Evolutionary conservation across 2,888 invertebrate species (phyloP).

Genomic region (Dorcus parallelipipedus): DNA sequence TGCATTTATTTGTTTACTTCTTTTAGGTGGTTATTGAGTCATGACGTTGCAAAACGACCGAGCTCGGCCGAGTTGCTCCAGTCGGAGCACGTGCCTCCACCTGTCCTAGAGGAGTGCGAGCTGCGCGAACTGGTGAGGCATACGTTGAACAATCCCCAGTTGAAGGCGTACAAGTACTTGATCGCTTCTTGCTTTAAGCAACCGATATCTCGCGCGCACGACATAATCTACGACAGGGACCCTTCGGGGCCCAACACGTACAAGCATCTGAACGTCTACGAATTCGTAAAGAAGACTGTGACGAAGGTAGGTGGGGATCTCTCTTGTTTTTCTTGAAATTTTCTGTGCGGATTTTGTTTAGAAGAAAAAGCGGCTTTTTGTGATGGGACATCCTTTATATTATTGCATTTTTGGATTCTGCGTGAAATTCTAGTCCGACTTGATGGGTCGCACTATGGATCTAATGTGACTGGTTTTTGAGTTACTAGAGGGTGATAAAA

Average conservation of each 20-base stretch:
- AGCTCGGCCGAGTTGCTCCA: conserved; percentile 80
- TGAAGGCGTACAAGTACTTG: conserved; percentile 72
- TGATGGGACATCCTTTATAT: too few relatives aligned
- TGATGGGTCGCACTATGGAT: too few relatives aligned
- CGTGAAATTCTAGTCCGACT: too few relatives aligned
- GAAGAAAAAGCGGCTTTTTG: too few relatives aligned
- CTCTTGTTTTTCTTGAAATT: too few relatives aligned
- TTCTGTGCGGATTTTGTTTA: too few relatives aligned
- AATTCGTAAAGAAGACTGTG: conserved; percentile 44
- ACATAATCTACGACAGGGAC: conserved; percentile 79
- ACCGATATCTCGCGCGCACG: conserved; percentile 54
- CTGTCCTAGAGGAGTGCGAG: conserved; percentile 81
- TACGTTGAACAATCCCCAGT: conserved; percentile 76
- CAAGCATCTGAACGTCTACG: conserved; percentile 47
- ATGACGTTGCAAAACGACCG: conserved; percentile 80
- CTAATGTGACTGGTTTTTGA: too few relatives aligned
- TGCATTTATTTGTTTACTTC: neutral
- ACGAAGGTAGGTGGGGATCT: conserved; percentile 34
- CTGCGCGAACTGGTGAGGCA: conserved; percentile 78
- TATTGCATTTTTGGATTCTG: too few relatives aligned
- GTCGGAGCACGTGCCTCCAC: conserved; percentile 80
- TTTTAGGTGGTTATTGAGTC: conserved; percentile 72
- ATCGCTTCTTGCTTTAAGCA: conserved; percentile 60
- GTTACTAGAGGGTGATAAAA: too few relatives aligned
- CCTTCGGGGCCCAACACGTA: conserved; percentile 46